Percentiles rank a stretch among this genome's conserved stretches.
phyloP scores from a whole-genome alignment of 2,797 vertebrate species.

The Anguilla pacifica region DNA sequence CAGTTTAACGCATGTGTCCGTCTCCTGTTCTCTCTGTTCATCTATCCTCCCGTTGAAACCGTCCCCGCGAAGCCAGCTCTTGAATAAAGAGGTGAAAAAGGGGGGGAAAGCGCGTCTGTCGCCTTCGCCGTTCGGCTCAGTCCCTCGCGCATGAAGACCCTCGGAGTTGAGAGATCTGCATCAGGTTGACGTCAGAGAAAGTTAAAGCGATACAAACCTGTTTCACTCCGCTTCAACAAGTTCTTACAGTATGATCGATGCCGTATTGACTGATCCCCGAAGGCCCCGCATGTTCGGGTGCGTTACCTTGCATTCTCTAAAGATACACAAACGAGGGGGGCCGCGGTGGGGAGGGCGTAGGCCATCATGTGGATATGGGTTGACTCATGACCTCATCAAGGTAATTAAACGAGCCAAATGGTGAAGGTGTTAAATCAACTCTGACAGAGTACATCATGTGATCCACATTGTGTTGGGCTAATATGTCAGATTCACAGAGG shows the following conservation, averaged over 20 bases:
- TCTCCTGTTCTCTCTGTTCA: slow-evolving; percentile 29
- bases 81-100: not conserved
- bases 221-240: slow-evolving; percentile 22
- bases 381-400: not conserved
- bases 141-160: slow-evolving; percentile 21
- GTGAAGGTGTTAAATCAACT: not conserved
- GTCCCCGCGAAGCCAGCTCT: not conserved
- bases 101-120: not conserved
- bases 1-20: not conserved
- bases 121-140: not conserved
- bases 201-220: slow-evolving; percentile 45
- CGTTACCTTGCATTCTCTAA: not conserved
- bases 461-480: not conserved
- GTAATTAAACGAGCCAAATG: not conserved
- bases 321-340: too few species aligned
- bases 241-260: not conserved
- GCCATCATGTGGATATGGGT: not conserved
- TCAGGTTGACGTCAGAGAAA: slow-evolving; percentile 62
- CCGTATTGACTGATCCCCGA: not conserved
- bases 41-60: not conserved
- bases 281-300: not conserved
- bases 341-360: not conserved
- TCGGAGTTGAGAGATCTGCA: slow-evolving; percentile 48
- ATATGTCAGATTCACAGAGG: not conserved
- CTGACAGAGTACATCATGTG: not conserved